These are phyloP conservation scores for Hydropsyche tenuis DNA, from an alignment of 1,140 invertebrate species.

Conservation along the genomic window DNA sequence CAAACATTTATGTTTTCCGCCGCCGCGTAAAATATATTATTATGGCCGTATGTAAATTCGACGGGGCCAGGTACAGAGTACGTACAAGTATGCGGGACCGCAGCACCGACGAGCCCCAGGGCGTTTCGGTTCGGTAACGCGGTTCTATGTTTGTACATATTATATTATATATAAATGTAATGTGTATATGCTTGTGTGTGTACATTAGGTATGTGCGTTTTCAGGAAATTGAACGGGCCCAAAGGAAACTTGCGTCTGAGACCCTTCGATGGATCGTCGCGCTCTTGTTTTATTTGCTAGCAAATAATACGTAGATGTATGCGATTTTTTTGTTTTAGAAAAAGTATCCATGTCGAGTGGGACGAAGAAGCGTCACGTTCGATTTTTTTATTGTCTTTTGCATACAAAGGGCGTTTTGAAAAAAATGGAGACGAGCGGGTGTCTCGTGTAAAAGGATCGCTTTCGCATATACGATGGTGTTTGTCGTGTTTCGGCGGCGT, in stretches of 20 bases:
- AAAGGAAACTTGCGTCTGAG: constrained; percentile 26
- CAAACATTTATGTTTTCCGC: constrained; percentile 33
- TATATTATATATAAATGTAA: too few relatives aligned
- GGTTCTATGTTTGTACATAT: too few relatives aligned
- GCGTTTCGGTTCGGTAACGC: background rate
- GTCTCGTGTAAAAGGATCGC: background rate
- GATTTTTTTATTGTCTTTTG: constrained; percentile 19
- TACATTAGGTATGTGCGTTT: background rate
- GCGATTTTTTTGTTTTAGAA: background rate
- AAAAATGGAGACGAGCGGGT: background rate
- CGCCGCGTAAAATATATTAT: constrained; percentile 29
- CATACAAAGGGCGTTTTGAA: constrained; percentile 6
- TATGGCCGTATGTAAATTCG: constrained; percentile 32
- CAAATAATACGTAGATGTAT: constrained; percentile 20
- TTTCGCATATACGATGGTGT: too few relatives aligned
- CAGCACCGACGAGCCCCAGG: constrained; percentile 1
- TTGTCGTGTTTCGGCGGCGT: too few relatives aligned
- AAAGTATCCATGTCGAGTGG: background rate
- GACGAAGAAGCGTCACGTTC: constrained; percentile 4
- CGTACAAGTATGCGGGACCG: background rate
- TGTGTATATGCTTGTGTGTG: too few relatives aligned
- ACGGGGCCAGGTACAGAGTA: background rate
- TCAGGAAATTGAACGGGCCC: constrained; percentile 29
- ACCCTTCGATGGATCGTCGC: constrained; percentile 21
- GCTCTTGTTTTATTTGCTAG: constrained; percentile 24